Conservation (phyloP, 2,888 invertebrate genomes). For the Parnassius orleans region DNA sequence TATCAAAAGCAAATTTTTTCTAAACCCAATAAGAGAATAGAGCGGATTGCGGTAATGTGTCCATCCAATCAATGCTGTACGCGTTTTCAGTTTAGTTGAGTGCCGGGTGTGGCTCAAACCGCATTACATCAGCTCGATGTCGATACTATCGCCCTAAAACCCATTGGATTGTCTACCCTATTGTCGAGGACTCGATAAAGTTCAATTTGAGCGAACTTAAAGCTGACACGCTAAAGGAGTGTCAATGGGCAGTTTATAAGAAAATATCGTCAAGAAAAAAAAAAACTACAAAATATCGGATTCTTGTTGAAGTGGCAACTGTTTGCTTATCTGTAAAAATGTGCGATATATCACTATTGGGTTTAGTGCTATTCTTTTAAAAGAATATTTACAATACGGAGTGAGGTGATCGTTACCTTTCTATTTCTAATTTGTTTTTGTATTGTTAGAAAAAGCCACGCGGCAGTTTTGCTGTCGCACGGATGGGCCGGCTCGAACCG, state of each 20-base stretch:
- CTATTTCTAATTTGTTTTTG: too few species aligned
- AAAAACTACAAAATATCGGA: conserved; percentile 1
- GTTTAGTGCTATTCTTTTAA: too few species aligned
- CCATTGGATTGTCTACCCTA: conserved; percentile 30
- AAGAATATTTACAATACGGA: too few species aligned
- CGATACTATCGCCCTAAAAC: not conserved
- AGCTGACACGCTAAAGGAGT: conserved; percentile 18
- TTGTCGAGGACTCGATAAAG: conserved; percentile 7
- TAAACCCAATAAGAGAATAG: conserved; percentile 6
- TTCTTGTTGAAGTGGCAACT: too few species aligned
- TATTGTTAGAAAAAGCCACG: too few species aligned
- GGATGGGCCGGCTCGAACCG: too few species aligned
- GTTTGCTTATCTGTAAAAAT: not conserved
- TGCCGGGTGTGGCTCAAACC: conserved; percentile 7
- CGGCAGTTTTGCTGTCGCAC: too few species aligned
- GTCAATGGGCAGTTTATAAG: conserved; percentile 6
- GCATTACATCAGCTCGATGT: conserved; percentile 4
- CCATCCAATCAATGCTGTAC: conserved; percentile 14
- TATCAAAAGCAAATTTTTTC: not conserved
- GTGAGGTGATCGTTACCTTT: too few species aligned
- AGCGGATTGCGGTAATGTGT: conserved; percentile 2
- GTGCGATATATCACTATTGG: not conserved
- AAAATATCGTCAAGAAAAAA: not conserved
- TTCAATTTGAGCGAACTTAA: conserved; percentile 9
- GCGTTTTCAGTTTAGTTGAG: conserved; percentile 1